A percentile compares a stretch with the other conserved stretches of the same genome.
These are phyloP conservation scores for Pagrus major DNA, from an alignment of 2,113 vertebrate genomes.

Conservation along the genomic window DNA sequence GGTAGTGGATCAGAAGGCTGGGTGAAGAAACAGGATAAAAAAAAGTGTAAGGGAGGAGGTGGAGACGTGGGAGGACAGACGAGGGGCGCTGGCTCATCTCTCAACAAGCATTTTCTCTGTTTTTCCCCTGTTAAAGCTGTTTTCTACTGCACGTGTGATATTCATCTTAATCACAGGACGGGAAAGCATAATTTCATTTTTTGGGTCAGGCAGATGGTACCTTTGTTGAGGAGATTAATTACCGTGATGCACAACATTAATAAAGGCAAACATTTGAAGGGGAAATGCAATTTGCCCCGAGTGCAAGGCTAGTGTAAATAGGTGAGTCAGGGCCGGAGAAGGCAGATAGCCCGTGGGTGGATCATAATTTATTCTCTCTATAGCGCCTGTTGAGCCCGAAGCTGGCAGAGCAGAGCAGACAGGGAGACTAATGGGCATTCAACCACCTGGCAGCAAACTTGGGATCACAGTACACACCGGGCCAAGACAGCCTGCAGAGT, in stretches of 20 bases:
- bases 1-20: conserved; percentile 27
- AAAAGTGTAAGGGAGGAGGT: conserved; percentile 15
- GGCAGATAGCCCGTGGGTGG: conserved; percentile 67
- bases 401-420: conserved; percentile 67
- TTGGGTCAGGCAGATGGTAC: conserved; percentile 85
- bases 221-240: conserved; percentile 85
- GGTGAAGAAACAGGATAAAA: conserved; percentile 12
- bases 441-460: conserved; percentile 66
- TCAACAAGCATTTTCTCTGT: conserved; percentile 47
- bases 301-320: conserved; percentile 72
- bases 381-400: conserved; percentile 69
- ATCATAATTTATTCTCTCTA: conserved; percentile 74
- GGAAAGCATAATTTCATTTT: conserved; percentile 79
- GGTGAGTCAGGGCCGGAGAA: conserved; percentile 68
- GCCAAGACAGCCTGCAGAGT: conserved; percentile 21
- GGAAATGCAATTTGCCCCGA: conserved; percentile 76
- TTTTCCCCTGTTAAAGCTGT: conserved; percentile 53
- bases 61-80: conserved; percentile 9
- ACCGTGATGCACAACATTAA: conserved; percentile 78
- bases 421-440: conserved; percentile 75
- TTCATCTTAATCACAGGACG: conserved; percentile 81
- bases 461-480: conserved; percentile 30
- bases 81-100: conserved; percentile 42
- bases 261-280: conserved; percentile 84
- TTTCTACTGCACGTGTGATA: conserved; percentile 52